Conservation (phyloP, 2,797 vertebrate genomes). For the Sebastes ruberrimus region DNA sequence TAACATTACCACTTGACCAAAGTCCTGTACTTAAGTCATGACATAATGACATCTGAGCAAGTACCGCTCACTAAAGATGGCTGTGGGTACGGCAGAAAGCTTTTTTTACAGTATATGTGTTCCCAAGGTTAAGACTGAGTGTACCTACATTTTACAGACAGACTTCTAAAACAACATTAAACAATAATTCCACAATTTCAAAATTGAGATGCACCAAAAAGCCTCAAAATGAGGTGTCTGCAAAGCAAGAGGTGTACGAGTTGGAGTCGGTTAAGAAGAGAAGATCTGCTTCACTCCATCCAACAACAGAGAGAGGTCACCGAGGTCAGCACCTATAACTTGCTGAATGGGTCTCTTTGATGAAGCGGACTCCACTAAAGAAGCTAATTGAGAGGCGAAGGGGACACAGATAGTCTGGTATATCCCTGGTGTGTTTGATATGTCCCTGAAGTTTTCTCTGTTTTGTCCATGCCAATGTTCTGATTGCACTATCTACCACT, state of each 20-base stretch:
- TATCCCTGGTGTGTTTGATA: background rate
- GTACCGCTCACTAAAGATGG: no score
- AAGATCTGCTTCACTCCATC: background rate
- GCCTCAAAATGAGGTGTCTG: background rate
- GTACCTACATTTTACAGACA: background rate
- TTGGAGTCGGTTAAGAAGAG: background rate
- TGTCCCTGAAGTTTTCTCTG: background rate
- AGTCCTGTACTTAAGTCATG: no score
- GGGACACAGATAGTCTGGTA: background rate
- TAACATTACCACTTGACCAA: no score
- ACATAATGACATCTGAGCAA: no score
- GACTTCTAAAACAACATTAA: background rate
- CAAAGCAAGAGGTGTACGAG: background rate
- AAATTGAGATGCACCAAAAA: background rate
- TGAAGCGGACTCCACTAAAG: slow-evolving; percentile 2
- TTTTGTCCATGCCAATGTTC: background rate
- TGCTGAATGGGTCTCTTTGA: slow-evolving; percentile 37
- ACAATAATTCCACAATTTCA: background rate
- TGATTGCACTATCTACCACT: background rate
- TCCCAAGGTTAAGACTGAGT: background rate
- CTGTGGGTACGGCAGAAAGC: background rate
- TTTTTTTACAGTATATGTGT: background rate
- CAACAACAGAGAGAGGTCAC: background rate
- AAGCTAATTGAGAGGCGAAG: background rate
- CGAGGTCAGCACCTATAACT: background rate